Evolutionary conservation across 2,113 vertebrate genomes (phyloP), one percentile per base, ranked within the genome.

Genomic region (Aramus guarauna): DNA sequence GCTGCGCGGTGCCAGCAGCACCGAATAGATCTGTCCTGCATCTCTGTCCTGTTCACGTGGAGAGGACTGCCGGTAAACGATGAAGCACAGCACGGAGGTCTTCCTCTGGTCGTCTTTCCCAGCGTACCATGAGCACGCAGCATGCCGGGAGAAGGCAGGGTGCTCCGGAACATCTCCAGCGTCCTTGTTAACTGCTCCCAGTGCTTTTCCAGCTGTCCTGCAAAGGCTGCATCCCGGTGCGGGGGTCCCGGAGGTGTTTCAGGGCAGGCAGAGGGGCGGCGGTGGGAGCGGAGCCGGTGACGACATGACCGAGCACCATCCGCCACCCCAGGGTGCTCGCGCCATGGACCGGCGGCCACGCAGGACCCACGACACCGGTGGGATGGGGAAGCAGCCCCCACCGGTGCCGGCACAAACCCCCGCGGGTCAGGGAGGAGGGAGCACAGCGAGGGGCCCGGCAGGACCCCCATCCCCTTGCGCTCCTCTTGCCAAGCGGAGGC

Each of bases 291-390:
- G 87, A 60, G 45, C 27, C 29, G 37, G 27, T 8, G 26, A 36
- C 43, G n/a, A 29, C 34, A 3, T 2, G 6, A 4, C 22, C 9
- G 2, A 36, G 59, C 30, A 47, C 47, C 68, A 12, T 12, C 7
- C 29, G n/a, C 41, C 26, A 5, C 47, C 29, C 34, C 3, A 5
- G 20, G 30, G 23, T 23, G 16, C 37, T 66, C 12, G 1, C 1
- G 1, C 18, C 18, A 1, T 1, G 21, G 56, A 16, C 18, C 22
- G 0, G 15, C 1, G 2, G 5, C 48, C 19, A 2, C 2, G 2
- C 0, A 2, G 69, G 53, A 32, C 41, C 75, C 43, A 17, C 1
- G 4, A 32, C 18, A n/a, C 19, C 20, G 1, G 8, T 3, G 7
- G 52, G 50, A 18, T 2, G 27, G 41, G 37, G 6, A 9, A 9